Conservation (phyloP, 2,113 vertebrate genomes). For the Cinclus mexicanus region DNA sequence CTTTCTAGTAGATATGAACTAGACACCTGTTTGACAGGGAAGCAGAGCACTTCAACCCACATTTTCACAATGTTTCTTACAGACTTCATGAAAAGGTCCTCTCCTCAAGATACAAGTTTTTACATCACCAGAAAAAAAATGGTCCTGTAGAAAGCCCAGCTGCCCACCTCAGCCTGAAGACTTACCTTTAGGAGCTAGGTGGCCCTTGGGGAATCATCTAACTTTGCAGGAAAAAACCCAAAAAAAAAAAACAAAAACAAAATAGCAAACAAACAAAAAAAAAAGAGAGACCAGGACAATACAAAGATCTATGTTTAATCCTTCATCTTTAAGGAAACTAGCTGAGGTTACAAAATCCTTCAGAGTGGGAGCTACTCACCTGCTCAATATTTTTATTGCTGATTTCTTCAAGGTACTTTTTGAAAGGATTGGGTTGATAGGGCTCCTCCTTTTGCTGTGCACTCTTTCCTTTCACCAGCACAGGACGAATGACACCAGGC, state of each 20-base stretch:
- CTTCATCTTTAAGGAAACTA: neutral
- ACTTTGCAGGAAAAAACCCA: neutral
- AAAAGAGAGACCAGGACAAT: neutral
- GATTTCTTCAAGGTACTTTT: constrained; percentile 73
- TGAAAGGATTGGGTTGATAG: constrained; percentile 80
- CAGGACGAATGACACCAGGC: constrained; percentile 87
- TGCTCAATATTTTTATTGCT: constrained; percentile 64
- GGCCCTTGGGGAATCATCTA: neutral
- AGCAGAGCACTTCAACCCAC: neutral
- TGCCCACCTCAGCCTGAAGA: neutral
- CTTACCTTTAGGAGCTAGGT: neutral
- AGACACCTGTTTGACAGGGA: neutral
- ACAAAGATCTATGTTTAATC: neutral
- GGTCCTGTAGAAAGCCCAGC: neutral
- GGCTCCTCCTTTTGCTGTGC: constrained; percentile 72
- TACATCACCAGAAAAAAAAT: neutral
- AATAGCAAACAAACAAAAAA: neutral
- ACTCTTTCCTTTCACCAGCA: constrained; percentile 76
- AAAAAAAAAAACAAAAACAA: neutral
- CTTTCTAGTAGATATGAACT: neutral
- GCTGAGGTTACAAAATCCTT: neutral
- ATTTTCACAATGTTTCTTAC: neutral
- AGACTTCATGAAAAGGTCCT: neutral
- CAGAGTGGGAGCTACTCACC: constrained; percentile 67
- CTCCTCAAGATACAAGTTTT: neutral